These are phyloP conservation scores for Anguilla japonica DNA, from an alignment of 2,113 vertebrate species.

Conservation along the genomic window DNA sequence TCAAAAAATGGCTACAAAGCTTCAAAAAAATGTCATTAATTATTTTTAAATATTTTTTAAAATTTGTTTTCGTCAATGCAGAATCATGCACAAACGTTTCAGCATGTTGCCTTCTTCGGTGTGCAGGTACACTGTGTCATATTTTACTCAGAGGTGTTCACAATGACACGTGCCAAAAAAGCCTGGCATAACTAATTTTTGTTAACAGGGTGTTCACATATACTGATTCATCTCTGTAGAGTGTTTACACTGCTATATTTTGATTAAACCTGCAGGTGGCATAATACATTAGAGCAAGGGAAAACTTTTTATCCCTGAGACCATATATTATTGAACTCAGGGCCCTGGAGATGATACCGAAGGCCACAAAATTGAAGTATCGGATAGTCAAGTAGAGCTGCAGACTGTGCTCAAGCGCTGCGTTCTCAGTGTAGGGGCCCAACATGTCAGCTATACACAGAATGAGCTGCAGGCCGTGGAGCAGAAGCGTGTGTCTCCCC, in stretches of 20 bases:
- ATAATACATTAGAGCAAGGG: constrained; percentile 18
- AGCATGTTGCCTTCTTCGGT: too few species aligned
- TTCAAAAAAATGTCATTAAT: too few species aligned
- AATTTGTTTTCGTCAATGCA: too few species aligned
- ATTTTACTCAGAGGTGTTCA: too few species aligned
- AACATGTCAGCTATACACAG: constrained; percentile 41
- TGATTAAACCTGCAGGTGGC: constrained; percentile 33
- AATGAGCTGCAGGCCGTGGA: constrained; percentile 51
- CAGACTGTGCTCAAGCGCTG: constrained; percentile 28
- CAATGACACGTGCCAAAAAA: too few species aligned
- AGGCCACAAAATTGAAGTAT: constrained; percentile 43
- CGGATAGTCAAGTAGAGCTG: constrained; percentile 29
- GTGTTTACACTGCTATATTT: neutral
- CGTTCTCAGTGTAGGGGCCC: constrained; percentile 40
- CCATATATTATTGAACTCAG: constrained; percentile 55
- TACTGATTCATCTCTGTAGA: too few species aligned
- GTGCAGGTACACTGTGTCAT: too few species aligned
- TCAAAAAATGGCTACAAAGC: too few species aligned
- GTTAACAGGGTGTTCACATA: too few species aligned
- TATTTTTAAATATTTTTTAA: too few species aligned
- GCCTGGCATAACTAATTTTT: too few species aligned
- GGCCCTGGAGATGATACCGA: constrained; percentile 44
- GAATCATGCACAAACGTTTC: too few species aligned
- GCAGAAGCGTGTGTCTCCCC: constrained; percentile 43
- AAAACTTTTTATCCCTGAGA: constrained; percentile 49